Percentiles rank a stretch among this genome's conserved stretches.
phyloP scores from a whole-genome alignment of 2,888 invertebrate genomes.

The Tachina fera region DNA sequence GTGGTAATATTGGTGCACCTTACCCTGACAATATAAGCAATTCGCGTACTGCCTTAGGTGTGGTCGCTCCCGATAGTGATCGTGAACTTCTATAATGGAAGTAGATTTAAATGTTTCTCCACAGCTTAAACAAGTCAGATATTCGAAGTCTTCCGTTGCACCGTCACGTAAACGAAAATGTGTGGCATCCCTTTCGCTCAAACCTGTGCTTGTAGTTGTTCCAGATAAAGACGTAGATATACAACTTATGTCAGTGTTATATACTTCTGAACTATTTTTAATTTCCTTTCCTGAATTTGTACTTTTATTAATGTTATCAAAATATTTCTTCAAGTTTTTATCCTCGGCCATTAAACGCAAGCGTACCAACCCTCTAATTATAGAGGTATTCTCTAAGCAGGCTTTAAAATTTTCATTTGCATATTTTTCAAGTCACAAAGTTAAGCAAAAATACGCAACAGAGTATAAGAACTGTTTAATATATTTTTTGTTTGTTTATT shows the following conservation, averaged over 20 bases:
- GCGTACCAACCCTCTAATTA: slow-evolving; percentile 68
- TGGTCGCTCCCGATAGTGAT: slow-evolving; percentile 77
- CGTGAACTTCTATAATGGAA: slow-evolving; percentile 77
- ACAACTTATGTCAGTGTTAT: slow-evolving; percentile 46
- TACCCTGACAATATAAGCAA: slow-evolving; percentile 80
- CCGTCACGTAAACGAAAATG: slow-evolving; percentile 78
- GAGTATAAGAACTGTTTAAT: slow-evolving; percentile 22
- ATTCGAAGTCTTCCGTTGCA: slow-evolving; percentile 61
- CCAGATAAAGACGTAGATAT: slow-evolving; percentile 51
- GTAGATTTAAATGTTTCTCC: slow-evolving; percentile 73
- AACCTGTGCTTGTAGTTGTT: slow-evolving; percentile 43
- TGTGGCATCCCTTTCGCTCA: slow-evolving; percentile 80
- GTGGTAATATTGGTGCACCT: slow-evolving; percentile 77
- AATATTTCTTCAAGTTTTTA: slow-evolving; percentile 69
- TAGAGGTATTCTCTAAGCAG: slow-evolving; percentile 51
- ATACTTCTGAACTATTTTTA: slow-evolving; percentile 57
- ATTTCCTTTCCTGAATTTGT: slow-evolving; percentile 50
- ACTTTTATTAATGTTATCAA: slow-evolving; percentile 43
- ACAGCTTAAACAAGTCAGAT: slow-evolving; percentile 78
- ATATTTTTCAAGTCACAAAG: slow-evolving; percentile 31
- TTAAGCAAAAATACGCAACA: slow-evolving; percentile 25
- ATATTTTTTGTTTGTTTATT: slow-evolving; percentile 44
- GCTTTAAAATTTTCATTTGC: slow-evolving; percentile 40
- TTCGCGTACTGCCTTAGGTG: slow-evolving; percentile 73
- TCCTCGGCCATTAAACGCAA: slow-evolving; percentile 73